Percentiles rank a stretch among this genome's conserved stretches.
These are phyloP conservation scores for Dendropsophus ebraccatus DNA, from an alignment of 2,113 vertebrate species.

Conservation along the genomic window DNA sequence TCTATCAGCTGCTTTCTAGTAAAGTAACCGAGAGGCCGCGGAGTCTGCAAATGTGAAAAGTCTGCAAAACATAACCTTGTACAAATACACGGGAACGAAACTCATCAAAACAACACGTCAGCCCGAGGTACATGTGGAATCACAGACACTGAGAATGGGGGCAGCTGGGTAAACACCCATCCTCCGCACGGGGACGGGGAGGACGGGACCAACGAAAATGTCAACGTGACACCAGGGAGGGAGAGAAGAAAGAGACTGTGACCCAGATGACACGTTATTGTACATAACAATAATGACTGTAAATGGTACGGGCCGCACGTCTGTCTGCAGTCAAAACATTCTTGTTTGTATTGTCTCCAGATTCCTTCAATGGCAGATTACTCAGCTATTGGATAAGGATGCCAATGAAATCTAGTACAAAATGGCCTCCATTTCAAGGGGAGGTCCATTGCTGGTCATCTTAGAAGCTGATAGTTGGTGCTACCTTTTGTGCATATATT, in stretches of 20 bases:
- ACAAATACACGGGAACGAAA: background rate
- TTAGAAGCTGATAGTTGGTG: too few relatives aligned
- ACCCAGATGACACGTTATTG: background rate
- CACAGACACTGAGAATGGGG: constrained; percentile 1
- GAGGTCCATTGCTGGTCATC: background rate
- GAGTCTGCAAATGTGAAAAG: background rate
- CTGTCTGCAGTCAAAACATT: background rate
- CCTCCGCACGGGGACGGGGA: background rate
- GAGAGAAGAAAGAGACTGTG: background rate
- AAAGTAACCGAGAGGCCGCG: background rate
- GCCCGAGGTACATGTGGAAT: background rate
- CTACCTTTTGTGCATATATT: too few relatives aligned
- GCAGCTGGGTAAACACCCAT: constrained; percentile 39
- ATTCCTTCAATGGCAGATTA: background rate
- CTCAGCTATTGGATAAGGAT: background rate
- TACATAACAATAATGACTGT: background rate
- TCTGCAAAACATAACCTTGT: constrained; percentile 31
- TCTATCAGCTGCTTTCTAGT: background rate
- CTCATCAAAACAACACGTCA: constrained; percentile 41
- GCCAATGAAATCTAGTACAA: background rate
- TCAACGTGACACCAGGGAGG: constrained; percentile 6
- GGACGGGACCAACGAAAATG: background rate
- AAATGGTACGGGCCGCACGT: background rate
- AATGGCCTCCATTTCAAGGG: background rate
- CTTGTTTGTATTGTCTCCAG: background rate